Conservation (phyloP, 2,888 invertebrate species). For the Euzophera pinguis region DNA sequence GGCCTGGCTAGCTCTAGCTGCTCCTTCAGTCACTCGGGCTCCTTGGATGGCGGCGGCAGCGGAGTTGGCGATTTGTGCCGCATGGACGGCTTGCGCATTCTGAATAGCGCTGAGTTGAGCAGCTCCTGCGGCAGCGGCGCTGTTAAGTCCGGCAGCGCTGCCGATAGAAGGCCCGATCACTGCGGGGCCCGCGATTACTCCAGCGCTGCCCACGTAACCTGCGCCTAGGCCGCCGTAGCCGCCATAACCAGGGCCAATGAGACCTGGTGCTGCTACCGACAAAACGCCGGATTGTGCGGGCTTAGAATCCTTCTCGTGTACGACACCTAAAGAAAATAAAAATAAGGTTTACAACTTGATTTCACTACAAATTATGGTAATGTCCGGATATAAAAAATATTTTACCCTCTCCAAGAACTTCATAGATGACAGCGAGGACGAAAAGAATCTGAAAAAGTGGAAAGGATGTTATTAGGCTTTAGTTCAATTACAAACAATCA, state of each 20-base stretch:
- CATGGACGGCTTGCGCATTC: conserved; percentile 69
- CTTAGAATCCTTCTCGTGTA: conserved; percentile 38
- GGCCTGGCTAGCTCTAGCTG: conserved; percentile 61
- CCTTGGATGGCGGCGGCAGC: conserved; percentile 71
- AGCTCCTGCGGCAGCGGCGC: conserved; percentile 63
- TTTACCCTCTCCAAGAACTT: conserved; percentile 62
- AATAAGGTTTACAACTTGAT: background rate
- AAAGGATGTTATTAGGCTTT: background rate
- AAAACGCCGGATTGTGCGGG: conserved; percentile 42
- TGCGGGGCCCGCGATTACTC: conserved; percentile 24
- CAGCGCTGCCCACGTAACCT: conserved; percentile 23
- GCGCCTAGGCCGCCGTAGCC: conserved; percentile 19
- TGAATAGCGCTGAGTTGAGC: conserved; percentile 70
- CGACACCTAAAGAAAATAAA: conserved; percentile 4
- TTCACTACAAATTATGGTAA: background rate
- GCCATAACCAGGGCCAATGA: conserved; percentile 14
- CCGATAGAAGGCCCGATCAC: conserved; percentile 40
- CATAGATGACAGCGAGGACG: conserved; percentile 67
- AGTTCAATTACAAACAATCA: background rate
- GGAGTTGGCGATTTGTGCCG: conserved; percentile 62
- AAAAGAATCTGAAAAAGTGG: conserved; percentile 61
- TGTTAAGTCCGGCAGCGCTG: conserved; percentile 56
- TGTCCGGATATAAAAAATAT: background rate
- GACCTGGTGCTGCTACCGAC: conserved; percentile 29
- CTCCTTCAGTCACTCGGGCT: conserved; percentile 63